Evolutionary conservation across 2,888 invertebrate genomes (phyloP).

Genomic region (Drosophila villosipedis): DNA sequence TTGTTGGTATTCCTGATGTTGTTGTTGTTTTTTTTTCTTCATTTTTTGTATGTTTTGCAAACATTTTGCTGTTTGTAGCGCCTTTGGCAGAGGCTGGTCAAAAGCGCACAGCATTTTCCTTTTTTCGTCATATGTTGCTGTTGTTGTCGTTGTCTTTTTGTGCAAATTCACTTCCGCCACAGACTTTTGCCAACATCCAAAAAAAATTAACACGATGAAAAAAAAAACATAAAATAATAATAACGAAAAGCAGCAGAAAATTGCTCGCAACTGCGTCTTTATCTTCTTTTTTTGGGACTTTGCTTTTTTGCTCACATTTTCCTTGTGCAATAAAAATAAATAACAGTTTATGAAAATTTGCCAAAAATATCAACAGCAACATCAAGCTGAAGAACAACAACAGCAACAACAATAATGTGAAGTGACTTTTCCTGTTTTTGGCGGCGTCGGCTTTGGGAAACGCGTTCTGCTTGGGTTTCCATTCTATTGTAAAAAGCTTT

Average conservation of each 20-base stretch:
- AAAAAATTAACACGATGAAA: constrained; percentile 46
- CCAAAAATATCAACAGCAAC: constrained; percentile 75
- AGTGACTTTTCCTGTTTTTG: constrained; percentile 77
- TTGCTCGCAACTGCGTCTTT: constrained; percentile 55
- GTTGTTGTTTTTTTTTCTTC: not conserved
- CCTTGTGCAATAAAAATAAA: constrained; percentile 77
- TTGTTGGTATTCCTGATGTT: constrained; percentile 8
- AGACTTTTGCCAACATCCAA: constrained; percentile 55
- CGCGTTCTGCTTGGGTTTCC: constrained; percentile 48
- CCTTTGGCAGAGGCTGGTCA: constrained; percentile 56
- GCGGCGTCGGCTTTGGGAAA: constrained; percentile 50
- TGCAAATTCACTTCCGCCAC: constrained; percentile 77
- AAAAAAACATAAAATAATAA: constrained; percentile 34
- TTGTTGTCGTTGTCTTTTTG: constrained; percentile 49
- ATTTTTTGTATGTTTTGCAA: constrained; percentile 43
- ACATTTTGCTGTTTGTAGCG: constrained; percentile 47
- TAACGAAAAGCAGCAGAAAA: constrained; percentile 68
- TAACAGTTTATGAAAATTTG: constrained; percentile 81
- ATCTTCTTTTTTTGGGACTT: constrained; percentile 9
- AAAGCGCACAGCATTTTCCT: constrained; percentile 71
- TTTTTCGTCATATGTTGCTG: constrained; percentile 23
- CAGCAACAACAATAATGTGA: constrained; percentile 42
- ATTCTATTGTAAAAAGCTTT: constrained; percentile 69
- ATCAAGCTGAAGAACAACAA: constrained; percentile 43
- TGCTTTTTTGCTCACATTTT: constrained; percentile 54